Base-by-base conservation (phyloP, 2,797 vertebrate genomes). In the Diglossa cyanea region DNA sequence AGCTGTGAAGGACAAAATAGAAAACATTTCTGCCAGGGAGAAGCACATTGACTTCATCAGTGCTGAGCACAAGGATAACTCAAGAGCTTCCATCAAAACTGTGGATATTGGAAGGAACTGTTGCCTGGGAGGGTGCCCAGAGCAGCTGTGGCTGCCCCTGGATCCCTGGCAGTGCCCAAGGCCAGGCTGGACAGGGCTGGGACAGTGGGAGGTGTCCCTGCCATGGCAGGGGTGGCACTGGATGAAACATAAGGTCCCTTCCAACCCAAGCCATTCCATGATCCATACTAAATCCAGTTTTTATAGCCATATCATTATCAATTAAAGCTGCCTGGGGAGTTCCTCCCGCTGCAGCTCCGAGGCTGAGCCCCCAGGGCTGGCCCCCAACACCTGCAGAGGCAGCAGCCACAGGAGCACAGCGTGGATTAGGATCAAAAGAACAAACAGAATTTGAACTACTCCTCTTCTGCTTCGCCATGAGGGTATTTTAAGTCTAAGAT, bases 401-500 rank as follows among this genome's bases (percentile, higher is more conserved):
- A 28, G 11, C 14, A 20, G 8, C 17, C 84, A 37, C 25, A 44
- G 42, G 33, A 63, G 60, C 10, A 39, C 10, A 9, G 28, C 7
- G 16, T 7, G 75, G 73, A 95, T 81, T 61, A 86, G 89, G 72
- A 96, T 81, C 88, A 90, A 88, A 96, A 92, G 93, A 86, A 93
- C 91, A 97, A 96, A 96, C 87, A 89, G 44, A 78, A 94, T 89
- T 53, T 89, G n/a, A 97, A 84, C 65, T 48, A 57, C 78, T 92
- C 81, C 86, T 81, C 77, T 86, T 25, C 86, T 90, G 50, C 91
- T 57, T 74, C 37, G 26, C 94, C 87, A 86, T 94, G 55, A 84
- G 90, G 81, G 91, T 95, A 94, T 95, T 97, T 96, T 97, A 94
- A 97, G 95, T 97, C 94, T 86, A 89, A 96, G 96, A 97, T 94